Evolutionary conservation across 2,888 invertebrate species (phyloP).

Genomic region (Pedicia rivosa): DNA sequence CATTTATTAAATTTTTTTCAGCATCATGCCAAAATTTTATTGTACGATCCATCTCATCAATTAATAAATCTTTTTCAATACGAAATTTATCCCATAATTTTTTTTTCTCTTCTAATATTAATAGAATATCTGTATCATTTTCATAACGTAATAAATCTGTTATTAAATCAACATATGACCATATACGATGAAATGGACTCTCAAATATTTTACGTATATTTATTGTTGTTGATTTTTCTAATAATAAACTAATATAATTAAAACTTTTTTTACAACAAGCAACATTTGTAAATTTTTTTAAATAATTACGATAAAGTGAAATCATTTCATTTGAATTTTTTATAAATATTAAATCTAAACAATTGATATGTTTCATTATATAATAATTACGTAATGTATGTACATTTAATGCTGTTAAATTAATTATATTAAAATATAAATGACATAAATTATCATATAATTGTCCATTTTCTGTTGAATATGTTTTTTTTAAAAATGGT

Average conservation of each 20-base stretch:
- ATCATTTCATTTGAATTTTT: constrained; percentile 55
- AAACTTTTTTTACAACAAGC: constrained; percentile 58
- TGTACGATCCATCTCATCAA: constrained; percentile 25
- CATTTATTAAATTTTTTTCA: constrained; percentile 22
- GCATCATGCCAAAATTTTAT: constrained; percentile 29
- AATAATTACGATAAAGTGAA: constrained; percentile 52
- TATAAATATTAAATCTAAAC: constrained; percentile 50
- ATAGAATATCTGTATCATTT: constrained; percentile 13
- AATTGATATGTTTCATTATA: constrained; percentile 44
- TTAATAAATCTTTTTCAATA: constrained; percentile 21
- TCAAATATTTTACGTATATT: constrained; percentile 18
- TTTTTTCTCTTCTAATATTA: constrained; percentile 22
- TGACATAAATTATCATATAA: constrained; percentile 48
- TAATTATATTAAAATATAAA: constrained; percentile 50
- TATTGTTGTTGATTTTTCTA: constrained; percentile 30
- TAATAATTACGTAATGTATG: constrained; percentile 52
- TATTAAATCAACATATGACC: constrained; percentile 22
- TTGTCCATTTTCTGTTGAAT: constrained; percentile 37
- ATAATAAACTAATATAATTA: constrained; percentile 41
- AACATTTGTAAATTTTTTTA: constrained; percentile 53
- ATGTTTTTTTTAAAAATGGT: constrained; percentile 46
- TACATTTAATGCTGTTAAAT: constrained; percentile 49
- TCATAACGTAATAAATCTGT: constrained; percentile 20
- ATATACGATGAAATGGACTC: constrained; percentile 22
- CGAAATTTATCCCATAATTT: constrained; percentile 22